Conservation (phyloP, 2,113 vertebrate genomes). For the Romanogobio albipinnatus region DNA sequence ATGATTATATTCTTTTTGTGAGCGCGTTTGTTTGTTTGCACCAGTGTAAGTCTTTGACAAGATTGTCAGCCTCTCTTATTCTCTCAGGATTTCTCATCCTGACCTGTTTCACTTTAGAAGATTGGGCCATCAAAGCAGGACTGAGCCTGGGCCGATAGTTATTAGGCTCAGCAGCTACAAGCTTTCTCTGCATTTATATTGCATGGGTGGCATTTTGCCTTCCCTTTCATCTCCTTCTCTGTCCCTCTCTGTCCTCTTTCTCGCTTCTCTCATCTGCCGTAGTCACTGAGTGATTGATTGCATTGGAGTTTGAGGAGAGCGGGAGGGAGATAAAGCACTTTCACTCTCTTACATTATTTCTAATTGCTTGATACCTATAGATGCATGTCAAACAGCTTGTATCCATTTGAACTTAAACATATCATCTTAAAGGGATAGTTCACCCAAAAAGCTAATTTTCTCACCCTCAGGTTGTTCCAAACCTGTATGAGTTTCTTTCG, state of each 20-base stretch:
- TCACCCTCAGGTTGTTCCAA: too few species aligned
- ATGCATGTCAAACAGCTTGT: neutral
- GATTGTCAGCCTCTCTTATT: slow-evolving; percentile 15
- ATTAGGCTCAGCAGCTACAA: slow-evolving; percentile 23
- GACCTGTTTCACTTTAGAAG: slow-evolving; percentile 32
- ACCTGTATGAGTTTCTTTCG: too few species aligned
- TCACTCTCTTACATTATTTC: neutral
- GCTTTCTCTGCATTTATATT: slow-evolving; percentile 39
- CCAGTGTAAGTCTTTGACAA: slow-evolving; percentile 13
- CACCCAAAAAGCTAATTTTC: too few species aligned
- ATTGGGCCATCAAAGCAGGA: slow-evolving; percentile 32
- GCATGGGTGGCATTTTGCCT: slow-evolving; percentile 29
- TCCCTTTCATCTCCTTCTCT: slow-evolving; percentile 26
- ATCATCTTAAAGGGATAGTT: neutral
- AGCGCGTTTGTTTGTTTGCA: neutral
- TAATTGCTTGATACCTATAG: neutral
- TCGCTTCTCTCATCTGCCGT: neutral
- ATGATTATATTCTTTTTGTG: slow-evolving; percentile 9
- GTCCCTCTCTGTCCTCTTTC: slow-evolving; percentile 6
- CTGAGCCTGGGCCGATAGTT: slow-evolving; percentile 32
- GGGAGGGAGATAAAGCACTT: neutral
- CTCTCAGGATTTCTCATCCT: slow-evolving; percentile 13
- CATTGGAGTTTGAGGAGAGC: neutral
- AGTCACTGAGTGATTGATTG: slow-evolving; percentile 1
- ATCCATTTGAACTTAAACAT: neutral